Evolutionary conservation across 2,113 vertebrate species (phyloP), one percentile per base, ranked within the genome.

Genomic region (Axis porcinus): DNA sequence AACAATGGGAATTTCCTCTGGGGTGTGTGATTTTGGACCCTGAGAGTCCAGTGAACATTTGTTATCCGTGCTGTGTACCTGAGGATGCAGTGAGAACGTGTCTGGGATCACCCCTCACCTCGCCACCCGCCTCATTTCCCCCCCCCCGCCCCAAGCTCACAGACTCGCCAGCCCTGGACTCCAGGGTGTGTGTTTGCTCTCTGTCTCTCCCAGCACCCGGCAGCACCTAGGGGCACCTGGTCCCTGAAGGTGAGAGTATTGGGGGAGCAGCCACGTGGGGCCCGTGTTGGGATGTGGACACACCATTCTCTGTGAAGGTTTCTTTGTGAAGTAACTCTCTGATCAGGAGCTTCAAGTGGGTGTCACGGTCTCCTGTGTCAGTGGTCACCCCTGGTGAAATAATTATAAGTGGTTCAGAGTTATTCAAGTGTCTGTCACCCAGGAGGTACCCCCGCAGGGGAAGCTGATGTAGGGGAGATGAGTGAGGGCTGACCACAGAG

Each of bases 101-200:
- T 19, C 9, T 19, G 14, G 40, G 2, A n/a, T 57, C 13, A 12
- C 33, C 28, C 27, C 21, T n/a, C 43, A 89, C 33, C 67, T 30
- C 12, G 1, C 23, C 12, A 40, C 36, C 54, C 45, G 11, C 28
- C 47, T 50, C 47, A 50, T 14, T 6, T 4, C 2, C 47, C 47
- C 10, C 45, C 2, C 47, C 47, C 47, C 2, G 13, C 47, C 45
- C 52, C 58, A 33, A 1, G 23, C 27, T 30, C 89, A 54, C 30
- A 58, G 16, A 60, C 14, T 54, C 0, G 0, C 54, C 28, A 21
- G 7, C 12, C 23, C 21, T 1, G 4, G 40, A n/a, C 57, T 9
- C 11, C 23, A 55, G 43, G 12, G 25, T 14, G 30, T 86, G 45
- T 50, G 16, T 90, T 13, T 54, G 8, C 2, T 28, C 14, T 23